Evolutionary conservation across 2,797 vertebrate species (phyloP), one percentile per base, ranked within the genome.

Genomic region (Molossus alvarezi): DNA sequence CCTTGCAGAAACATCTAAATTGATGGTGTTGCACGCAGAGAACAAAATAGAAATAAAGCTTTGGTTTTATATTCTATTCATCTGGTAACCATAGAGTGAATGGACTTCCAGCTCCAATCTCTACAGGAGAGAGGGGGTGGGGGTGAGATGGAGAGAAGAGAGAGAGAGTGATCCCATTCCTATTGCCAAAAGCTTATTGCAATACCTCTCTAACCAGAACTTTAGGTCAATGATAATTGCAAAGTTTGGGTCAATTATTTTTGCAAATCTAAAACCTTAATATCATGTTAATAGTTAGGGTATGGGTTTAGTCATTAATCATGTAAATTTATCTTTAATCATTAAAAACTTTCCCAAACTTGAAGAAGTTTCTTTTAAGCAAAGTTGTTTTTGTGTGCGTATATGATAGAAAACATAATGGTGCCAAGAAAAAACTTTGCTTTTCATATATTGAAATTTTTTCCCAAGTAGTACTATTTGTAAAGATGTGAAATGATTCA

Each of bases 381-480:
- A 11, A 41, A 2, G 0, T 58, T 90, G 12, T 55, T 82, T 81
- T 71, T 77, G 11, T 90, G 57, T 80, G 27, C 14, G 84, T 84
- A 65, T 5, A 98, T 97, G 37, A 81, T 95, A 96, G 58, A 77
- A 77, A 96, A 55, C 4, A 77, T 80, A 92, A 57, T 58, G 95
- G 13, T 97, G 90, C 48, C 57, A 65, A 84, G 2, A 95, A 82
- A 79, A 64, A 9, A 89, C 90, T 96, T 21, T 91, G 62, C 58
- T 94, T 17, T 45, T 96, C 79, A 57, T 91, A 51, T n/a, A 81
- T 17, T 94, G 62, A 97, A 95, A 3, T 15, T 51, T 14, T 37
- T 55, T 57, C 89, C n/a, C 23, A 45, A 6, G 29, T 41, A 58
- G 15, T 41, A 73, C 2, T 17, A 82, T 60, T 75, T 77, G 1